Conservation (phyloP, 1,140 invertebrate species). For the Samia ricini region DNA sequence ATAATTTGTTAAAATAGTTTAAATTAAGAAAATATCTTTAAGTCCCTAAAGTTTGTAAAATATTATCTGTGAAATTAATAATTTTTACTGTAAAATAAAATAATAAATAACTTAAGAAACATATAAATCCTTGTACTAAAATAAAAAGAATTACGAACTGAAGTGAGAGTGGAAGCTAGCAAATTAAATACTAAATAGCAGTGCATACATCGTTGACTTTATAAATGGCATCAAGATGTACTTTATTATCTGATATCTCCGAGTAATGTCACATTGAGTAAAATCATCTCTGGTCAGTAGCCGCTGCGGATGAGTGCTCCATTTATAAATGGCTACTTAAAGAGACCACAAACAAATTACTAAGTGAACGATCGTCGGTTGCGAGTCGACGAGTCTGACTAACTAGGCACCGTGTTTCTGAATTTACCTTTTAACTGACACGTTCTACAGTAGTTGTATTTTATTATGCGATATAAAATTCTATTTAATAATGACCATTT, state of each 20-base stretch:
- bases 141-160: background rate
- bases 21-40: no score
- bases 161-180: slow-evolving; percentile 18
- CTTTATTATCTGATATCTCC: slow-evolving; percentile 60
- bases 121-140: background rate
- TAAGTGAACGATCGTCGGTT: slow-evolving; percentile 24
- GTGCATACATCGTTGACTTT: slow-evolving; percentile 41
- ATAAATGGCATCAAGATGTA: slow-evolving; percentile 53
- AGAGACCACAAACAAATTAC: slow-evolving; percentile 59
- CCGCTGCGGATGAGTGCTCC: slow-evolving; percentile 44
- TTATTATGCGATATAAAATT: background rate
- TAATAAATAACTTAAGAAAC: no score
- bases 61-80: no score
- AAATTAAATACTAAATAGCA: slow-evolving; percentile 60
- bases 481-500: background rate
- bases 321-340: slow-evolving; percentile 62
- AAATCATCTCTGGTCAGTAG: slow-evolving; percentile 45
- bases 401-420: slow-evolving; percentile 30
- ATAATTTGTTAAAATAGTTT: no score
- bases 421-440: slow-evolving; percentile 18
- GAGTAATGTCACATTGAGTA: slow-evolving; percentile 62
- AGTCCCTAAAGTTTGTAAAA: no score
- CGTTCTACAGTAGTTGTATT: slow-evolving; percentile 15
- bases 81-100: no score
- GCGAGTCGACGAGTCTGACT: slow-evolving; percentile 21